Base-by-base conservation (phyloP, 2,113 vertebrate species). In the Coreoperca whiteheadi region DNA sequence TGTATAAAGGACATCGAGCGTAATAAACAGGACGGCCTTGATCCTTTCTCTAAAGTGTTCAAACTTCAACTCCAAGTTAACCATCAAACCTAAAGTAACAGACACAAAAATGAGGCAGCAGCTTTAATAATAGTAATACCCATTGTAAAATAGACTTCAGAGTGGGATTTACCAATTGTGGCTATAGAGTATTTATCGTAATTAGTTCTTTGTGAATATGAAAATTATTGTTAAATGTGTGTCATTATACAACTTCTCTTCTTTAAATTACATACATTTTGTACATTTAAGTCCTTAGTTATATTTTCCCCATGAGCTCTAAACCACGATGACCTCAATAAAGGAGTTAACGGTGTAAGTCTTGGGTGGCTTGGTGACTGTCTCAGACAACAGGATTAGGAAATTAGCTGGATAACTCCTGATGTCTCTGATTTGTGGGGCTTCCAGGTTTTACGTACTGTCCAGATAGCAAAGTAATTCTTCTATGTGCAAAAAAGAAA, bases 1-100 rank as follows among this genome's bases (percentile, higher is more conserved):
- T 61, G 70, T 65, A 46, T 54, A 83, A 71, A 80, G 78, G 66
- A 21, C 48, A 53, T 60, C 68, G 16, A 43, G 4, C 1, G 11
- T 32, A 10, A 57, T n/a, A 65, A 71, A 60, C 70, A 67, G 10
- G 2, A 9, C 4, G 11, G 3, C 46, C 7, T 68, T 64, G 28
- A 46, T 43, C 48, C 4, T 53, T 18, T 23, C 9, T 43, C 3
- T 25, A 2, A 18, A 23, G 25, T 23, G 46, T 67, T 61, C 15
- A 30, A n/a, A 15, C 23, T 56, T 30, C 4, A 51, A 23, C 18
- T 9, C 15, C 11, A 65, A 28, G 4, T 32, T 48, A 64, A 25
- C 41, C 6, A 25, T 43, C 20, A 67, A 41, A 66, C 6, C 34
- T 23, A 0, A 54, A 53, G 1, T 4, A 63, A 57, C 30, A 50